These are phyloP conservation scores for Zapus hudsonius DNA, from an alignment of 2,113 vertebrate species.

Conservation along the genomic window DNA sequence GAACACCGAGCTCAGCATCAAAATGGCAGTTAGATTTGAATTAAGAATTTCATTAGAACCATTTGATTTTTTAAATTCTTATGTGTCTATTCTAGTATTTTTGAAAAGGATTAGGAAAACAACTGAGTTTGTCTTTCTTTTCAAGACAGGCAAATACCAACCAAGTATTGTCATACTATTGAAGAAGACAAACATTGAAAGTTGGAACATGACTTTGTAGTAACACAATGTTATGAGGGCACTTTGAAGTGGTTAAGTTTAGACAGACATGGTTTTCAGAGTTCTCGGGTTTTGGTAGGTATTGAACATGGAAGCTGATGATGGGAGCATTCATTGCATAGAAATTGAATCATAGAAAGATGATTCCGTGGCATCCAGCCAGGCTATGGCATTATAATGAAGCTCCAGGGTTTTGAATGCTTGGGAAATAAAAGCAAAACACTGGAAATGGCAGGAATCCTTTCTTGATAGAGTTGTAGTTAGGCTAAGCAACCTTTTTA, in stretches of 20 bases:
- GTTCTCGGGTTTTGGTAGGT: slow-evolving; percentile 43
- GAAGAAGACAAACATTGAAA: slow-evolving; percentile 53
- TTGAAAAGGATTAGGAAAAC: slow-evolving; percentile 57
- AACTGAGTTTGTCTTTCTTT: slow-evolving; percentile 57
- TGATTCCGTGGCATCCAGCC: background rate
- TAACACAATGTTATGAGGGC: slow-evolving; percentile 46
- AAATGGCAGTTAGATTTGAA: slow-evolving; percentile 59
- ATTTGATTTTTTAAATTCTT: slow-evolving; percentile 66
- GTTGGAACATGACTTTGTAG: slow-evolving; percentile 60
- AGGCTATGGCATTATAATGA: slow-evolving; percentile 30
- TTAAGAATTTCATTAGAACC: slow-evolving; percentile 63
- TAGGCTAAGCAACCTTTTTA: slow-evolving; percentile 5
- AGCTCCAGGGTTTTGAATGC: background rate
- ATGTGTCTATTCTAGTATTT: slow-evolving; percentile 34
- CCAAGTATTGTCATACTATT: background rate
- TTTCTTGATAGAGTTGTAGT: slow-evolving; percentile 5
- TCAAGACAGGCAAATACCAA: slow-evolving; percentile 54
- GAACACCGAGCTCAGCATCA: slow-evolving; percentile 33
- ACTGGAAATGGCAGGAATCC: slow-evolving; percentile 14
- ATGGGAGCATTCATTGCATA: slow-evolving; percentile 32
- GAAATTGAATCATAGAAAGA: slow-evolving; percentile 55
- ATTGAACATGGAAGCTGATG: slow-evolving; percentile 58
- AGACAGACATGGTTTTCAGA: slow-evolving; percentile 58
- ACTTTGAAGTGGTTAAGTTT: slow-evolving; percentile 69
- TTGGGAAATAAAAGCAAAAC: slow-evolving; percentile 51